phyloP scores from a whole-genome alignment of 1,140 invertebrate species.

The Gonioctena quinquepunctata region DNA sequence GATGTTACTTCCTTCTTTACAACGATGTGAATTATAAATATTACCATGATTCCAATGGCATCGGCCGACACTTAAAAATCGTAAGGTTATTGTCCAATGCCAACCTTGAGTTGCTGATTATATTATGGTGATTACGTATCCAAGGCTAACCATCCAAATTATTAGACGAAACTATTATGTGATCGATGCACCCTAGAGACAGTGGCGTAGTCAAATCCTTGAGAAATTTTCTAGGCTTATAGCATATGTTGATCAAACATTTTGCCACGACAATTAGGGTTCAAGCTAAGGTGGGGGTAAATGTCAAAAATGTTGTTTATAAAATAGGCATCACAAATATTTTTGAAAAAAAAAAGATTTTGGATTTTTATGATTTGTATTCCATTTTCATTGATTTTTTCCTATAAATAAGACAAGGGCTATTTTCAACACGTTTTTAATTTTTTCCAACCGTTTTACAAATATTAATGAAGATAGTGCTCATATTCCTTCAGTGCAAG shows the following conservation, averaged over 20 bases:
- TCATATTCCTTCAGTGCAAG: no score
- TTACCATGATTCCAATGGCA: slow-evolving; percentile 9
- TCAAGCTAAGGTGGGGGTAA: no score
- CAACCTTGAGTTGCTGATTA: slow-evolving; percentile 17
- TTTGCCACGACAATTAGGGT: no score
- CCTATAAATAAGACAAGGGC: no score
- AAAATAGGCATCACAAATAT: neutral
- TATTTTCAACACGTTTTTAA: no score
- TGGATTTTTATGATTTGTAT: no score
- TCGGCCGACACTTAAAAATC: neutral
- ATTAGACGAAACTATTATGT: slow-evolving; percentile 11
- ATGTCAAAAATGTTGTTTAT: neutral
- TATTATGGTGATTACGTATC: slow-evolving; percentile 9
- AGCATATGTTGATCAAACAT: no score
- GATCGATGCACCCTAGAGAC: neutral
- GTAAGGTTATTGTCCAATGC: slow-evolving; percentile 14
- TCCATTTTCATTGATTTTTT: no score
- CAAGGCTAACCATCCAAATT: slow-evolving; percentile 7
- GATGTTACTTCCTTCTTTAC: slow-evolving; percentile 15
- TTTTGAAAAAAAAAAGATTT: neutral
- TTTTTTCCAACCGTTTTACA: no score
- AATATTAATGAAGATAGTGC: no score
- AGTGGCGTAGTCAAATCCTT: neutral
- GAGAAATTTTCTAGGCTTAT: no score
- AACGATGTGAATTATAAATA: slow-evolving; percentile 11